Conservation (phyloP, 2,797 vertebrate genomes). For the Carapus acus region DNA sequence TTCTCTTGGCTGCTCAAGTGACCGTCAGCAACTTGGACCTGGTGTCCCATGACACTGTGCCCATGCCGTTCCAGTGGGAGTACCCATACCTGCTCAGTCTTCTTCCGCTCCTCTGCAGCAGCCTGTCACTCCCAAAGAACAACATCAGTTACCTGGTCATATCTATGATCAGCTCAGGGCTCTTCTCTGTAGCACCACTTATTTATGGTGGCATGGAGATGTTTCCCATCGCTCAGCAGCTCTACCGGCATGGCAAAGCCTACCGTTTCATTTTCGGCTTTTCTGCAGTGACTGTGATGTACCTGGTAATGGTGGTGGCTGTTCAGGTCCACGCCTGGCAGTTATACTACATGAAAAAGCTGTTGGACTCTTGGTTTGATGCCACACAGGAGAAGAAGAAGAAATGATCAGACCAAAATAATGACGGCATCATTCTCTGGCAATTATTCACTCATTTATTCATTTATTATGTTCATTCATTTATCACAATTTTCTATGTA, state of each 20-base stretch:
- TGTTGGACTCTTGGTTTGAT: constrained; percentile 96
- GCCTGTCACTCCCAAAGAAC: constrained; percentile 89
- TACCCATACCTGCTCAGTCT: constrained; percentile 93
- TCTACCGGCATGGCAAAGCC: constrained; percentile 92
- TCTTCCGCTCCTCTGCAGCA: constrained; percentile 82
- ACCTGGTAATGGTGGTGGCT: constrained; percentile 86
- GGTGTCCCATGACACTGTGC: constrained; percentile 85
- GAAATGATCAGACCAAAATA: constrained; percentile 71
- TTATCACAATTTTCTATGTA: constrained; percentile 18
- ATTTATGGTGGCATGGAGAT: constrained; percentile 98
- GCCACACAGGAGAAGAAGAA: constrained; percentile 98
- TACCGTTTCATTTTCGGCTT: constrained; percentile 96
- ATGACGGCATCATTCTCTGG: no score
- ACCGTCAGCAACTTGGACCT: constrained; percentile 80
- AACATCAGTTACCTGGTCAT: constrained; percentile 97
- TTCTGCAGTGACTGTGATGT: constrained; percentile 92
- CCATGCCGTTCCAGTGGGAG: constrained; percentile 94
- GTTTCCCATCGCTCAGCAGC: constrained; percentile 95
- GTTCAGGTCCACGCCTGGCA: constrained; percentile 96
- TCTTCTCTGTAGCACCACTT: constrained; percentile 92
- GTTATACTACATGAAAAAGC: constrained; percentile 96
- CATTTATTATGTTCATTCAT: constrained; percentile 21
- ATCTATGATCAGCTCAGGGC: constrained; percentile 93
- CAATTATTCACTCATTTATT: no score
- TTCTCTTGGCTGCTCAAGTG: constrained; percentile 85